Conservation (phyloP, 2,113 vertebrate genomes). For the Trematocara marginatum region DNA sequence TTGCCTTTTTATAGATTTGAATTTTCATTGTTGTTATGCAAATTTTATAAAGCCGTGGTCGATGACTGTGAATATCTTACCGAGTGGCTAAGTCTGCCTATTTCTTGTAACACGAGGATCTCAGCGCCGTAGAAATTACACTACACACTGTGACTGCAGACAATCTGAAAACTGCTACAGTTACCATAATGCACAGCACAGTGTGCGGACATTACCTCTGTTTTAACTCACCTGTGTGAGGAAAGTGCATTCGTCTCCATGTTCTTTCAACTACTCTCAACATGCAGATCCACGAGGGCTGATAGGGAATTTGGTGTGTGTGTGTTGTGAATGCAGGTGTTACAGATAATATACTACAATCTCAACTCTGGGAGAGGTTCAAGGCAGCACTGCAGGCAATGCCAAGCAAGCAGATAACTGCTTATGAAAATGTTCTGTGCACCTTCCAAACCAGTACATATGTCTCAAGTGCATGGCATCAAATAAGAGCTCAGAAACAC, state of each 20-base stretch:
- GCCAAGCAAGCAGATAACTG: conserved; percentile 3
- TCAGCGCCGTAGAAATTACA: not conserved
- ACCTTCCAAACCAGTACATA: conserved; percentile 10
- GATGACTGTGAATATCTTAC: not conserved
- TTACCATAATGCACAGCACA: not conserved
- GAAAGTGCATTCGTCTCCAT: not conserved
- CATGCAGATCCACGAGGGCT: not conserved
- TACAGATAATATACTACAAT: conserved; percentile 21
- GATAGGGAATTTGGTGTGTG: not conserved
- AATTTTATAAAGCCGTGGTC: not conserved
- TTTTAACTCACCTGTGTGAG: not conserved
- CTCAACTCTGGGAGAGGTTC: conserved; percentile 7
- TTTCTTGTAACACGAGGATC: not conserved
- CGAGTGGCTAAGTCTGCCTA: not conserved
- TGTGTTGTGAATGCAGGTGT: conserved; percentile 26
- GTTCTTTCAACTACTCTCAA: not conserved
- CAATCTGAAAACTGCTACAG: not conserved
- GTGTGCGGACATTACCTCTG: not conserved
- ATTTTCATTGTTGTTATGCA: conserved; percentile 3
- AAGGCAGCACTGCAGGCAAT: conserved; percentile 18
- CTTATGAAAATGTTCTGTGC: conserved; percentile 21
- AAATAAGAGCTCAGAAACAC: not conserved
- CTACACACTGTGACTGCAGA: not conserved
- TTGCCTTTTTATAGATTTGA: conserved; percentile 1
- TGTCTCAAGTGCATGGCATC: conserved; percentile 1